Base-by-base conservation (phyloP, 64 coral and sea anemone species). In the Dendrophyllia cribrosa region DNA sequence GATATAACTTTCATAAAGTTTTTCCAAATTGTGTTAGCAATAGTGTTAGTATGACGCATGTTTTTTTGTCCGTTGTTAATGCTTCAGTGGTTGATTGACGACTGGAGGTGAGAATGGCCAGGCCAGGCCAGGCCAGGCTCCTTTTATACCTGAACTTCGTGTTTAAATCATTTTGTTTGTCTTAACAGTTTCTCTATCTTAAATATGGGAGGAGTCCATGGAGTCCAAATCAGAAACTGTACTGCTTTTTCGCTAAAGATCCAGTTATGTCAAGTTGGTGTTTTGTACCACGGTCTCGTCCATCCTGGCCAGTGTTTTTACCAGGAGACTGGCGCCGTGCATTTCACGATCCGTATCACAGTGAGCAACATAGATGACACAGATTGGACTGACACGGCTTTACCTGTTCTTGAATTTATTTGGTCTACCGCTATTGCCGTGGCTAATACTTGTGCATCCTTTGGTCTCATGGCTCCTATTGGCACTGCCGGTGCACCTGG, bases 231-330 rank as follows among this genome's bases (percentile, higher is more conserved):
- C 3, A 26, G 25, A 59, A 59, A 59, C 49, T 79, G 76, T 53
- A 79, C 76, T 79, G 76, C 49, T 17, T 48, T 79, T 22, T 46
- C 76, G 51, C 76, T 79, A 12, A 79, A 79, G 76, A 20, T 79
- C 49, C 76, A 79, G 76, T 23, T 80, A 20, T 79, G 76, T 59
- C 76, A 79, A 56, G 76, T 5, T 79, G 76, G 76, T 79, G 76
- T 79, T 55, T 79, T 79, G 76, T 79, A 79, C 49, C 76, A 79
- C 56, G 76, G 76, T 19, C 76, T 79, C 56, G 76, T 79, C 48
- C 16, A 79, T 51, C 76, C 76, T 59, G 76, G 76, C 19, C 44
- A 79, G 76, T 53, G 6, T 25, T 79, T 79, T 56, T 43, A 2
- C 20, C 49, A 46, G 24, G 56, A 79, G 21, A 79, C 76, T 23